phyloP scores from a whole-genome alignment of 2,113 vertebrate species.

The Axis porcinus region DNA sequence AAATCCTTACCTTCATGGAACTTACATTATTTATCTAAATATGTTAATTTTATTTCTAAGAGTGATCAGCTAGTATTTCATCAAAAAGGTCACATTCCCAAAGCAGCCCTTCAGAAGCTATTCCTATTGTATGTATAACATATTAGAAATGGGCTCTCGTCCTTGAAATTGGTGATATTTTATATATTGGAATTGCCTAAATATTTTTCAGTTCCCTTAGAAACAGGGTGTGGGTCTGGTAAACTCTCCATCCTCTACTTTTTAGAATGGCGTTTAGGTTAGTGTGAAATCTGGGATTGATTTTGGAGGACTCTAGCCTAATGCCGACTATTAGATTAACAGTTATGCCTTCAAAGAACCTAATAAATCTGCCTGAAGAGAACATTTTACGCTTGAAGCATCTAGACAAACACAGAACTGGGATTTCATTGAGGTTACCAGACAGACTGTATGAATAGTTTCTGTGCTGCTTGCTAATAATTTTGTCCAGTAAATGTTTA shows the following conservation, averaged over 20 bases:
- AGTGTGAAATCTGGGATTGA: not conserved
- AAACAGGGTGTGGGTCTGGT: not conserved
- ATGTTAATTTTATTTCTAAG: not conserved
- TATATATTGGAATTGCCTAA: not conserved
- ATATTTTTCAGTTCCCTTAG: not conserved
- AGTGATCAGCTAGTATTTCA: not conserved
- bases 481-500: conserved; percentile 35
- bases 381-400: not conserved
- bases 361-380: not conserved
- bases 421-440: not conserved
- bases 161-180: not conserved
- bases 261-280: not conserved
- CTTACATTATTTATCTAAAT: not conserved
- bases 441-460: not conserved
- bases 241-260: not conserved
- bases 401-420: not conserved
- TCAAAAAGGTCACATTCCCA: not conserved
- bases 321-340: not conserved
- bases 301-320: not conserved
- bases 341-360: not conserved
- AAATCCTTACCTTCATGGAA: not conserved
- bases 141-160: not conserved
- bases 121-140: not conserved
- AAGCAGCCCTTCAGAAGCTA: not conserved
- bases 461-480: not conserved